phyloP scores from a whole-genome alignment of 64 coral and sea anemone genomes.

The Acropora tenuis region DNA sequence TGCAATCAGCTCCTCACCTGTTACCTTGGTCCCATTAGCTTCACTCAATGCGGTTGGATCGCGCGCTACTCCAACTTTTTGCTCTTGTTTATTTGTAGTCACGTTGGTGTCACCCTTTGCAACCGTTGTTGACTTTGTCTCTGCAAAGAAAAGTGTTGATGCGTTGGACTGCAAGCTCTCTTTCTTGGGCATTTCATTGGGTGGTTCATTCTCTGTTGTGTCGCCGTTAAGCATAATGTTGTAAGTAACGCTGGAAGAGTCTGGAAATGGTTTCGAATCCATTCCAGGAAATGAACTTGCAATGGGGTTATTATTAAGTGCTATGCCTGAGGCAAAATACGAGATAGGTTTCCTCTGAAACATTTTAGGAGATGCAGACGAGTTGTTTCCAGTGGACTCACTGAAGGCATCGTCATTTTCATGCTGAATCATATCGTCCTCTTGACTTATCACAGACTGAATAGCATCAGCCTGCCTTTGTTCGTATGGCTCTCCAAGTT shows the following conservation, averaged over 20 bases:
- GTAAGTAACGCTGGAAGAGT: neutral
- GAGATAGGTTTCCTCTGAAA: neutral
- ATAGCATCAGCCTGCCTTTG: slow-evolving; percentile 12
- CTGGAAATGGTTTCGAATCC: neutral
- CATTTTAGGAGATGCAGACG: neutral
- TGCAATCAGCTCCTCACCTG: neutral
- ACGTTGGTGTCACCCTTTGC: neutral
- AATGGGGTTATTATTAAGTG: slow-evolving; percentile 17
- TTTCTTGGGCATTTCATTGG: neutral
- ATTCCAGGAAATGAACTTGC: neutral
- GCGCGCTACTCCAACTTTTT: too few species aligned
- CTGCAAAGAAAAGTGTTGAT: neutral
- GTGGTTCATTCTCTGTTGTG: neutral
- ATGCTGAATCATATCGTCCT: slow-evolving; percentile 44
- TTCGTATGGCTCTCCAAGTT: slow-evolving; percentile 1
- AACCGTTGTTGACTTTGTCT: neutral
- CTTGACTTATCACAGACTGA: slow-evolving; percentile 46
- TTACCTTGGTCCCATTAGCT: neutral
- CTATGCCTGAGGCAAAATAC: slow-evolving; percentile 18
- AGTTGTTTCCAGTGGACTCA: neutral
- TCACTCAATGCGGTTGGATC: neutral
- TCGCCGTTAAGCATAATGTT: neutral
- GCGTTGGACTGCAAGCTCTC: neutral
- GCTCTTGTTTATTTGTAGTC: neutral
- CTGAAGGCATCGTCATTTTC: neutral